A percentile compares a stretch with the other conserved stretches of the same genome.
These are phyloP conservation scores for Xyrichtys novacula DNA, from an alignment of 2,797 vertebrate genomes.

Conservation along the genomic window DNA sequence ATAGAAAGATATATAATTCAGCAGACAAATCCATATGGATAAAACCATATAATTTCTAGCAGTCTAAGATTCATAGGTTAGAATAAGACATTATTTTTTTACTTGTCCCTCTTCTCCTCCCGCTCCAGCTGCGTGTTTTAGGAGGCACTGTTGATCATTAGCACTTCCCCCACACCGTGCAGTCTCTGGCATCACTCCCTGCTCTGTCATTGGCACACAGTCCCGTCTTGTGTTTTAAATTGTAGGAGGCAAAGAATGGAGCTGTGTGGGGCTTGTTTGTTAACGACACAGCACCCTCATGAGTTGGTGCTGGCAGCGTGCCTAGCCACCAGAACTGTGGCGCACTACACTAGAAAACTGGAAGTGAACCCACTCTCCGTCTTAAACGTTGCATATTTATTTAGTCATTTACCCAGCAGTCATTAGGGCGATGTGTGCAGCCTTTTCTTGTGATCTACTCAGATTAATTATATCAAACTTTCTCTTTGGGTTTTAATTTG, in stretches of 20 bases:
- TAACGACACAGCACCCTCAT: slow-evolving; percentile 84
- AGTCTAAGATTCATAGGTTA: slow-evolving; percentile 30
- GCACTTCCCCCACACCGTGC: slow-evolving; percentile 72
- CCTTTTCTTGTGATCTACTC: slow-evolving; percentile 69
- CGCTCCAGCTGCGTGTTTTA: slow-evolving; percentile 79
- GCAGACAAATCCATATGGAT: too few relatives aligned
- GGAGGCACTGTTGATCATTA: slow-evolving; percentile 81
- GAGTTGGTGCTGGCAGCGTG: slow-evolving; percentile 82
- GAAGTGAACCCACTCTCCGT: slow-evolving; percentile 79
- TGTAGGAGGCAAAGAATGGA: slow-evolving; percentile 82
- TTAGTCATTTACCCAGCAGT: slow-evolving; percentile 81
- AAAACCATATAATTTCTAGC: too few relatives aligned
- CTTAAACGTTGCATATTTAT: slow-evolving; percentile 80
- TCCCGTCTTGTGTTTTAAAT: slow-evolving; percentile 81
- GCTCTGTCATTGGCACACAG: slow-evolving; percentile 76
- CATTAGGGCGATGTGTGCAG: slow-evolving; percentile 70
- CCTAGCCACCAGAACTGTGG: slow-evolving; percentile 74
- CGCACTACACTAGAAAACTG: slow-evolving; percentile 74
- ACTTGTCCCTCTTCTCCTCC: slow-evolving; percentile 53
- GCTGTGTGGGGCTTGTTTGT: slow-evolving; percentile 82
- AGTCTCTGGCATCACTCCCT: slow-evolving; percentile 74
- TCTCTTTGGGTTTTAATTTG: slow-evolving; percentile 77
- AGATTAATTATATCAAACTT: slow-evolving; percentile 80
- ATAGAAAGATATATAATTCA: too few relatives aligned
- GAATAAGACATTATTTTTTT: slow-evolving; percentile 26